Conservation (phyloP, 2,797 vertebrate species). For the Pipistrellus kuhlii region DNA sequence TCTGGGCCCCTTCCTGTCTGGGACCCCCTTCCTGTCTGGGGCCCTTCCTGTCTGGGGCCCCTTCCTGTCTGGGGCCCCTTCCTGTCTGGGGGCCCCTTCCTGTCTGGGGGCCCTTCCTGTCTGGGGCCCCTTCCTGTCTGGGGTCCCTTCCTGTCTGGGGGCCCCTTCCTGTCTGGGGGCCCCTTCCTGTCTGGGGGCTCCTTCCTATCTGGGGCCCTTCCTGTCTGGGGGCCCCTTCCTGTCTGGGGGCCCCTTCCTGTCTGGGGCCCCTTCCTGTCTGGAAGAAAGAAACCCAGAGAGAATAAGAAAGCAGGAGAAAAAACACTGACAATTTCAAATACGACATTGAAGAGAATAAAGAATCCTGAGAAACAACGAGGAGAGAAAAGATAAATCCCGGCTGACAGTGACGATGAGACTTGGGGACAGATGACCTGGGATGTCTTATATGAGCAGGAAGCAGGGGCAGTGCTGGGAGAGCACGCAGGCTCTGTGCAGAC, state of each 20-base stretch:
- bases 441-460: background rate
- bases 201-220: background rate
- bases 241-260: too few relatives aligned
- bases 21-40: background rate
- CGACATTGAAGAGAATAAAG: background rate
- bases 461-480: fast-evolving
- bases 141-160: background rate
- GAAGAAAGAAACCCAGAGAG: background rate
- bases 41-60: background rate
- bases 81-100: background rate
- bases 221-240: too few relatives aligned
- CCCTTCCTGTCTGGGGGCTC: background rate
- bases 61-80: background rate
- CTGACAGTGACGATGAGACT: background rate
- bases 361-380: conserved; percentile 15
- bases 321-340: background rate
- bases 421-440: background rate
- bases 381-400: background rate
- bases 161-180: background rate
- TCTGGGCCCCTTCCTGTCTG: background rate
- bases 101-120: background rate
- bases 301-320: background rate
- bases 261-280: too few relatives aligned
- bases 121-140: background rate
- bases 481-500: background rate